Evolutionary conservation across 2,888 invertebrate species (phyloP), one percentile per base, ranked within the genome.

Genomic region (Entomobrya multifasciata): DNA sequence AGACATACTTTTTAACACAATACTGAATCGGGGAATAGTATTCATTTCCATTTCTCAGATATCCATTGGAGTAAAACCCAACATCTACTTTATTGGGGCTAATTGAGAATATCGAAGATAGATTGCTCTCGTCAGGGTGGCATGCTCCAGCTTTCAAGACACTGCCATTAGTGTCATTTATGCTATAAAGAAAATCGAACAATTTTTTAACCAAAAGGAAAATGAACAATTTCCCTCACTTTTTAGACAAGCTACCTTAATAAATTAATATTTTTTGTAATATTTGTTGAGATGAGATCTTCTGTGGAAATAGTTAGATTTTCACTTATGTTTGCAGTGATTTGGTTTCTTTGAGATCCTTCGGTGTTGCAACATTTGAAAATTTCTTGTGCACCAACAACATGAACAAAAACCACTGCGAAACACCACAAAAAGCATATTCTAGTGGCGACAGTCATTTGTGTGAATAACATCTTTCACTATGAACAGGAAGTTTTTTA

Each of bases 11-110:
- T 15, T 5, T 41, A 6, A 87, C 20, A 57, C 87, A 87, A 22
- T 78, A 87, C 17, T 87, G 77, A 3, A 22, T 25, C 0, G 81
- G 87, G 8, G 60, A 52, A 27, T 52, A 87, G 1, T 25, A 60
- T 22, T 77, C 25, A 10, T 44, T 20, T 2, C 57, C 86, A 27
- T 57, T 80, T 36, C 74, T 44, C 15, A 80, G 30, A 55, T 20
- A 76, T 2, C 80, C 81, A 47, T 74, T 52, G 11, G 47, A 25
- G 11, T 77, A 49, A 65, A 82, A 77, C 11, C 72, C 78, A 15
- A 10, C 5, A n/a, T 74, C 22, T 3, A 1, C 4, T n/a, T 27
- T 0, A 27, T 52, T 74, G 78, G 85, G 85, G 78, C 22, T n/a
- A 78, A 85, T 10, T 60, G 85, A 78, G 57, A 85, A 22, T 25